Percentiles rank a stretch among this genome's conserved stretches.
Conservation (phyloP, 2,113 vertebrate genomes). For the Pachyramphus minor region DNA sequence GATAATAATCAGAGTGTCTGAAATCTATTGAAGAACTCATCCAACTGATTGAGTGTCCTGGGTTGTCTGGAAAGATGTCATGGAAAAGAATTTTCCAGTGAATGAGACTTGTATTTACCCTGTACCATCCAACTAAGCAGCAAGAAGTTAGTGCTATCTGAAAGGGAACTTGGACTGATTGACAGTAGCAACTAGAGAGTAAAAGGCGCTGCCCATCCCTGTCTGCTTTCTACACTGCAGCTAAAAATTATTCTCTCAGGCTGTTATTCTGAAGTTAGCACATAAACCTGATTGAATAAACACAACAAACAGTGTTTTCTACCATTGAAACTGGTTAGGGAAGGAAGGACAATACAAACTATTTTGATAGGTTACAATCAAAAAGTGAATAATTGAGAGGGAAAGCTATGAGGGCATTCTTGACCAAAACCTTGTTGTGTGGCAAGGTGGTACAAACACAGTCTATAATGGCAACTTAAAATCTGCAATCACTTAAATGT, state of each 20-base stretch:
- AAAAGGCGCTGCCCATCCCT: neutral
- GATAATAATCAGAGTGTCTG: neutral
- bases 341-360: neutral
- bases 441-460: neutral
- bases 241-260: neutral
- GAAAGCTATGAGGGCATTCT: neutral
- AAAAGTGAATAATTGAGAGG: neutral
- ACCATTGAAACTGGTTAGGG: neutral
- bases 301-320: neutral
- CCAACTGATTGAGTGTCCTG: neutral
- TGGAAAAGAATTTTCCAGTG: neutral
- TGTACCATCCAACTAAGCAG: neutral
- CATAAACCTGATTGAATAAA: neutral
- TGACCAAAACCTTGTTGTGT: neutral
- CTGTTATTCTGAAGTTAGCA: neutral
- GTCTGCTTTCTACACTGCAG: neutral
- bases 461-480: neutral
- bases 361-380: neutral
- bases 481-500: neutral
- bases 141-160: neutral
- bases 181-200: neutral
- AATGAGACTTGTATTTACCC: neutral
- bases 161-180: neutral
- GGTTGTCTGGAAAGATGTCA: neutral
- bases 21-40: neutral